Evolutionary conservation across 2,113 vertebrate genomes (phyloP), one percentile per base, ranked within the genome.

Genomic region (Ceratotherium simum): DNA sequence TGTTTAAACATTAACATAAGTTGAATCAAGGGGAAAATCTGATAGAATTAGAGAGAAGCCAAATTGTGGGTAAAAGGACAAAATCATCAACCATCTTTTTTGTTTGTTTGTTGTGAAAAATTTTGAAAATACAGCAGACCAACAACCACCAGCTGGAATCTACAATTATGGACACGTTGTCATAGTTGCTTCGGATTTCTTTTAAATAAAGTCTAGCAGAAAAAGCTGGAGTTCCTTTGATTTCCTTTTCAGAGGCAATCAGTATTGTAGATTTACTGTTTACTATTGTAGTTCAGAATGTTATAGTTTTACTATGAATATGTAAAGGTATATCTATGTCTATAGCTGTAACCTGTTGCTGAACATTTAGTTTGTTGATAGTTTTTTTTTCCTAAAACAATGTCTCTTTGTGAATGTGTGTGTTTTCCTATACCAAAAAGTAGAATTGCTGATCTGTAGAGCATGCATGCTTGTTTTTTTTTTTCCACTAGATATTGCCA

Each of bases 111-210:
- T 51, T 95, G 86, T 94, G 56, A 73, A 92, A 86, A 56, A n/a
- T 73, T 62, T 73, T 67, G 25, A 79, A 94, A 93, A 81, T 85
- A 36, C 0, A 65, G 3, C 33, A 39, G 76, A 46, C 16, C 33
- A 79, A 7, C 16, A 75, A 36, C 75, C 18, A n/a, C 3, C 14
- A 92, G n/a, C 54, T 97, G 8, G 16, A 92, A 70, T 92, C 64
- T 73, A 62, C 39, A 87, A 23, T 60, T 79, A 29, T 81, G 21
- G 80, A 56, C 1, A 20, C 62, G 29, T 31, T 79, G 2, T 79
- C 56, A 27, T 36, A 80, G 10, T 96, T 95, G 70, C 72, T 92
- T 91, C 64, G 25, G 48, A 83, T 93, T 84, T 84, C 56, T 95
- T 93, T 83, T 39, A 67, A 76, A 69, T 79, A 60, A 90, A 83